Evolutionary conservation across 2,797 vertebrate species (phyloP), one percentile per base, ranked within the genome.

Genomic region (Etheostoma perlongum): DNA sequence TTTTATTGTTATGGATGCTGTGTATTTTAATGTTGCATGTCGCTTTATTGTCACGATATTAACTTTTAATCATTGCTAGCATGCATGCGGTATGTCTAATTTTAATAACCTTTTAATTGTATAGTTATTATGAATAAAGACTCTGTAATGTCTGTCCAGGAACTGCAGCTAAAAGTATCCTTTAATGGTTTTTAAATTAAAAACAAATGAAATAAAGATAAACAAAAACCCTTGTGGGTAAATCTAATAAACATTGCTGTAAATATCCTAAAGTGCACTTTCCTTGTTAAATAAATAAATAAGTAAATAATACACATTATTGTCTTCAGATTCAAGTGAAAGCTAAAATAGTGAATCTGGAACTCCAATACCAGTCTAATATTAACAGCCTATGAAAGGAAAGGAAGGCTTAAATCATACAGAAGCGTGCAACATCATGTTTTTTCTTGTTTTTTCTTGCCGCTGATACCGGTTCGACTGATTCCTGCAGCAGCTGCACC

Each of bases 401-500:
- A 19, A 8, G 33, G 14, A 47, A 49, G 63, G 9, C 25, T 19
- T 11, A 40, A 47, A 64, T 53, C 33, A 13, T 2, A 14, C 18
- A 9, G 16, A 25, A 70, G 54, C 49, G 21, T 4, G 5, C n/a
- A 4, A 4, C 44, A 33, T 62, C 52, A 18, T 13, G 72, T 12
- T 30, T 30, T 30, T 30, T 5, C 30, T 30, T 21, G 62, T 72
- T 67, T 40, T 40, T 11, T 4, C 10, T 10, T 10, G 54, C 51
- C 57, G 60, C 58, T 47, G 51, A 63, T 14, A 16, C 16, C 19
- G 42, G 55, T 58, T 6, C 5, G 54, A 52, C 54, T 21, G 55
- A 72, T n/a, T 54, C 40, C 53, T 66, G 65, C 62, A 64, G 75
- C 82, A 78, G 79, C 78, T 77, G 84, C 76, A 14, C 36, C 23